These are phyloP conservation scores for Heteromurus nitidus DNA, from an alignment of 2,888 invertebrate genomes.

Conservation along the genomic window DNA sequence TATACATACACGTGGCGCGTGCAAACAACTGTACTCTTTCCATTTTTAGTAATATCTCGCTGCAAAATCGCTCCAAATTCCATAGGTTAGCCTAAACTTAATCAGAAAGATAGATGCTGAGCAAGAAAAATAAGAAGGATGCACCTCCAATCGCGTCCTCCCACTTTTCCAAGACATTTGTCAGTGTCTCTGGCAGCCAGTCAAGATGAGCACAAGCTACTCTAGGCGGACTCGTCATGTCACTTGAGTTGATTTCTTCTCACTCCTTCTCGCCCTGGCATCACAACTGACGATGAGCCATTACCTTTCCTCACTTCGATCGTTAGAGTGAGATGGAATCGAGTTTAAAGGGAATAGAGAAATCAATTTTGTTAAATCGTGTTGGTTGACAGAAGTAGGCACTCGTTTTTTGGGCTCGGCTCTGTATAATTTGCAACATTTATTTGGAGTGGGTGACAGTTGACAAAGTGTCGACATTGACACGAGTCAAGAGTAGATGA, in stretches of 20 bases:
- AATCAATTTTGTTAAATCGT: background rate
- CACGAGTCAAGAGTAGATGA: no score
- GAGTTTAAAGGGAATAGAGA: no score
- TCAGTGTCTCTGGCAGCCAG: slow-evolving; percentile 14
- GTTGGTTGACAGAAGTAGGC: background rate
- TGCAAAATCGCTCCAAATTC: background rate
- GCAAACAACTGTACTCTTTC: background rate
- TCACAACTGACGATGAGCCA: no score
- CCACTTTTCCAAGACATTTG: background rate
- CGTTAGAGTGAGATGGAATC: no score
- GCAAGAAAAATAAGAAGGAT: background rate
- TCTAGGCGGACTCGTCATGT: background rate
- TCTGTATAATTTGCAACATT: no score
- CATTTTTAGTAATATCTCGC: background rate
- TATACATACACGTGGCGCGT: no score
- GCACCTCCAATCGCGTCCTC: no score
- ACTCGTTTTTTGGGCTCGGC: no score
- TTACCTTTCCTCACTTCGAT: no score
- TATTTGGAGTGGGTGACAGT: no score
- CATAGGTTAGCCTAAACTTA: no score
- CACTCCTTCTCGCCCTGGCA: background rate
- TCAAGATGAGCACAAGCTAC: slow-evolving; percentile 7
- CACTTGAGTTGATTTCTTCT: background rate
- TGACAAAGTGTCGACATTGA: no score
- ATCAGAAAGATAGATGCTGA: background rate